A percentile compares a stretch with the other conserved stretches of the same genome.
These are phyloP conservation scores for Acholoe squamosa DNA, from an alignment of 2,888 invertebrate species.

Conservation along the genomic window DNA sequence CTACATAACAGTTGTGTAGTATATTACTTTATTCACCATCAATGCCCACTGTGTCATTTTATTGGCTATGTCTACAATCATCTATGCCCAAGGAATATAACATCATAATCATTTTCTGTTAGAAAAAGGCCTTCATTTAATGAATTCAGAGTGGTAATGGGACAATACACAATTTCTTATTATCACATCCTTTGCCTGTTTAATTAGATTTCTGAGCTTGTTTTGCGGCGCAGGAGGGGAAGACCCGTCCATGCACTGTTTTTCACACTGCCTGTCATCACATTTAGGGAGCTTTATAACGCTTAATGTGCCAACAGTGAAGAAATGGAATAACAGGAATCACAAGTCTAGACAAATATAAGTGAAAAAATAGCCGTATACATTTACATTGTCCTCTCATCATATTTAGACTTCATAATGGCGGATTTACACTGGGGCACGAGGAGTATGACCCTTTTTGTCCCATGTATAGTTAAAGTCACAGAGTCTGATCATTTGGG, in stretches of 20 bases:
- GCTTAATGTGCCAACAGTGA: background rate
- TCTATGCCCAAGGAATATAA: no score
- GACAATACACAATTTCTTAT: background rate
- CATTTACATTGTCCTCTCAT: background rate
- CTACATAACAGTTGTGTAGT: no score
- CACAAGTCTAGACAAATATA: slow-evolving; percentile 40
- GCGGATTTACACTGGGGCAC: no score
- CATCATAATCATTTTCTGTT: no score
- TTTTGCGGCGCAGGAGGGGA: slow-evolving; percentile 2
- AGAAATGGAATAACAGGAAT: slow-evolving; percentile 34
- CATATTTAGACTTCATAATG: no score
- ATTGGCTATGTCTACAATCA: no score
- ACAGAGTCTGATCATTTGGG: no score
- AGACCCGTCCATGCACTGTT: background rate
- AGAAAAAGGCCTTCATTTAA: no score
- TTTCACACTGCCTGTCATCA: slow-evolving; percentile 53
- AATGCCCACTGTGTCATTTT: no score
- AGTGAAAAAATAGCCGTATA: background rate
- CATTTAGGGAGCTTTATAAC: slow-evolving; percentile 25
- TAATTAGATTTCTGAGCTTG: slow-evolving; percentile 24
- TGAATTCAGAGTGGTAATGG: background rate
- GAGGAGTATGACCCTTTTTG: no score
- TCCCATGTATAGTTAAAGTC: no score
- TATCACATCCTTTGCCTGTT: slow-evolving; percentile 28
- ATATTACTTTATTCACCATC: no score